These are phyloP conservation scores for Piaya cayana DNA, from an alignment of 2,113 vertebrate genomes.

Conservation along the genomic window DNA sequence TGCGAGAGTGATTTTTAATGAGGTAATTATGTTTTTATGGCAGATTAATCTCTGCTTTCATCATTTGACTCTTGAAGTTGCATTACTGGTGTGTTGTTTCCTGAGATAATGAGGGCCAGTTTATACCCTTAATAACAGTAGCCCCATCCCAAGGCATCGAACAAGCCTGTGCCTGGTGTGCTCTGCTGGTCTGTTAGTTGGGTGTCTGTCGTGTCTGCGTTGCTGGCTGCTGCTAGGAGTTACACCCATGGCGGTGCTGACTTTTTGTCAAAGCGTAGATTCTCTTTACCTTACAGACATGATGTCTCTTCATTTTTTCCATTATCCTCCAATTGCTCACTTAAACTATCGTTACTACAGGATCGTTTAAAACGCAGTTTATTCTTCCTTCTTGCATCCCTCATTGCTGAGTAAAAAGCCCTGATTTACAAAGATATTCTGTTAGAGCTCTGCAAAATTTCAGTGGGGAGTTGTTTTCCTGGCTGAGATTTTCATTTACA, in stretches of 20 bases:
- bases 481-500: background rate
- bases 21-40: conserved; percentile 49
- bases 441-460: background rate
- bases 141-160: background rate
- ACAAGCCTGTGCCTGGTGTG: background rate
- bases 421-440: background rate
- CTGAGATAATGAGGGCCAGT: background rate
- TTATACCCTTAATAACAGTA: background rate
- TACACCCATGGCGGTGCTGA: background rate
- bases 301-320: background rate
- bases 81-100: background rate
- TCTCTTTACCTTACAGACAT: too few species aligned
- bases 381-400: background rate
- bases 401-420: background rate
- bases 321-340: background rate
- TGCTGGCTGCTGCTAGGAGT: background rate
- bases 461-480: background rate
- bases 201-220: rapidly evolving
- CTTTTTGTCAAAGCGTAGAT: background rate
- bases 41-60: conserved; percentile 18
- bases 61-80: background rate
- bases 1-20: background rate
- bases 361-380: background rate
- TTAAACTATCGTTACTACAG: background rate
- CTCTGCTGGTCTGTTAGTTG: background rate